phyloP scores from a whole-genome alignment of 2,113 vertebrate species.

The Pterophyllum scalare region DNA sequence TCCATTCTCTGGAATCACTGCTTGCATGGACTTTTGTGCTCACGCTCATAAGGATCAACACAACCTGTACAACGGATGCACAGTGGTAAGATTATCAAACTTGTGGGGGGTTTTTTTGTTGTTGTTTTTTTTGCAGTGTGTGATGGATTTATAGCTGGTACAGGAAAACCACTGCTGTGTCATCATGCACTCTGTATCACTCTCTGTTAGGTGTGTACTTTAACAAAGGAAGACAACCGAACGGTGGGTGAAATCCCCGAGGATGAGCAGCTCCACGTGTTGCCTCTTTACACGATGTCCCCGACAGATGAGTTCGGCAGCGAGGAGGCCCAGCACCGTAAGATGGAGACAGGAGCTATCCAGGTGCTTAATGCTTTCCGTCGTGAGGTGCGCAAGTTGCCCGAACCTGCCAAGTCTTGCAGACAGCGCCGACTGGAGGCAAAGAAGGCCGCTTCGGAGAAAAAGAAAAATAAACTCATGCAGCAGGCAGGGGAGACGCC shows the following conservation, averaged over 20 bases:
- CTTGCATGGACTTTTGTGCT: constrained; percentile 99
- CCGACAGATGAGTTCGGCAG: constrained; percentile 92
- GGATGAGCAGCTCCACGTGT: constrained; percentile 95
- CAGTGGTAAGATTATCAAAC: constrained; percentile 86
- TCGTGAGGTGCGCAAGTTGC: constrained; percentile 92
- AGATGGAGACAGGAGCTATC: constrained; percentile 92
- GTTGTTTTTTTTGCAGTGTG: neutral
- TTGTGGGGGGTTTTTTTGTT: neutral
- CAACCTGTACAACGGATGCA: constrained; percentile 97
- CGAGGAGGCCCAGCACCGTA: constrained; percentile 89
- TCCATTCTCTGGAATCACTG: constrained; percentile 96
- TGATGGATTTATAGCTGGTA: neutral
- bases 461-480: constrained; percentile 93
- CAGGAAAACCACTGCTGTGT: neutral
- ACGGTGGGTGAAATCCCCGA: constrained; percentile 88
- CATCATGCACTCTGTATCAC: neutral
- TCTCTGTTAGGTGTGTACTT: constrained; percentile 91
- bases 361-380: constrained; percentile 94
- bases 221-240: constrained; percentile 98
- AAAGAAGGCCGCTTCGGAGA: constrained; percentile 91
- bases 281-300: constrained; percentile 94
- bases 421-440: constrained; percentile 94
- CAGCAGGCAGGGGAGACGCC: constrained; percentile 88
- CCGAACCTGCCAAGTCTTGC: constrained; percentile 96
- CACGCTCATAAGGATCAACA: constrained; percentile 99